These are phyloP conservation scores for Centropristis striata DNA, from an alignment of 2,113 vertebrate genomes.

Conservation along the genomic window DNA sequence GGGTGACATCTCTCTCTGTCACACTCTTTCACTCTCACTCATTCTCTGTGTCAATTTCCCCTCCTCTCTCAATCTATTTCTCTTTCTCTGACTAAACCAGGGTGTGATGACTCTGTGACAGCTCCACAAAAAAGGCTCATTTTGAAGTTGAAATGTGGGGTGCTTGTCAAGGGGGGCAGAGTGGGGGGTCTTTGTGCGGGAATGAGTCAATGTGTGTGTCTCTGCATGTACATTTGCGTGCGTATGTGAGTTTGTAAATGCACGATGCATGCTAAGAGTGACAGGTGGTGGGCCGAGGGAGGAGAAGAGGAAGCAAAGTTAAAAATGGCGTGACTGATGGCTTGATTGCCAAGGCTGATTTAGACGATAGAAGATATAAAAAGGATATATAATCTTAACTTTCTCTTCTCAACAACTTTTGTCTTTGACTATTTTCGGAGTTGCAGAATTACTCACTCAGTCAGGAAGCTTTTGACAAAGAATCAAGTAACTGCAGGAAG, in stretches of 20 bases:
- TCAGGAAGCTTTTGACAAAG: background rate
- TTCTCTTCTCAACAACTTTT: slow-evolving; percentile 19
- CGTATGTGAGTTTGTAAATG: slow-evolving; percentile 45
- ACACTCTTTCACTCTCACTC: slow-evolving; percentile 70
- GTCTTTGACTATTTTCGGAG: slow-evolving; percentile 22
- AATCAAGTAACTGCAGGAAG: background rate
- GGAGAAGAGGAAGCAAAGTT: slow-evolving; percentile 47
- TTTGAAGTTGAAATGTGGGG: slow-evolving; percentile 75
- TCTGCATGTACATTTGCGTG: slow-evolving; percentile 3
- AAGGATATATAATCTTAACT: slow-evolving; percentile 36
- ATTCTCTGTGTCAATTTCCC: slow-evolving; percentile 65
- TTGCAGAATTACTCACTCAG: background rate
- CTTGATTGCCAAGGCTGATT: slow-evolving; percentile 59
- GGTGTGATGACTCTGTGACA: slow-evolving; percentile 74
- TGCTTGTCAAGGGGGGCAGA: slow-evolving; percentile 62
- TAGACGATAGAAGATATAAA: slow-evolving; percentile 45
- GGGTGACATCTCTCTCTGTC: slow-evolving; percentile 76
- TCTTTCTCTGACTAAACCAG: slow-evolving; percentile 69
- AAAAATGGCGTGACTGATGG: slow-evolving; percentile 62
- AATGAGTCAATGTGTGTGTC: slow-evolving; percentile 32
- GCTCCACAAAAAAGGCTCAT: slow-evolving; percentile 63
- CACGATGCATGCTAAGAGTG: slow-evolving; percentile 49
- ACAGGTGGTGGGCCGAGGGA: slow-evolving; percentile 70
- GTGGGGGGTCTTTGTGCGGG: slow-evolving; percentile 61
- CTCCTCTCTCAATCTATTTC: slow-evolving; percentile 65